Base-by-base conservation (phyloP, 1,140 invertebrate species). In the Drosophila kepulauana region DNA sequence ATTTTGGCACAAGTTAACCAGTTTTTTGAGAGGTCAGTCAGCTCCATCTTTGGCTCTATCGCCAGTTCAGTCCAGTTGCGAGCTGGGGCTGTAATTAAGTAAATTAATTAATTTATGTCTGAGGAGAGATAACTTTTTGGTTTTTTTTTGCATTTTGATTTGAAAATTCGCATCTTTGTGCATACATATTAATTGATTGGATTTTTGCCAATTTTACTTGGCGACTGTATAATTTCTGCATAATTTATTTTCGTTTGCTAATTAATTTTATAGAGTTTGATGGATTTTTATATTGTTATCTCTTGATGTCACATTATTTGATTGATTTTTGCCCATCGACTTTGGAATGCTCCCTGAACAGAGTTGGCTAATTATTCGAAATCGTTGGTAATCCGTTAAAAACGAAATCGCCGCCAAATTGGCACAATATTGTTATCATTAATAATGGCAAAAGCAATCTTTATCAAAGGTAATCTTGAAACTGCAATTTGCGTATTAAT, bases 1-100 rank as follows among this genome's bases (percentile, higher is more conserved):
- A 25, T 75, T 79, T 84, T 82, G 82, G 76, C 82, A 71, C 80
- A 87, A 87, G 85, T 68, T 70, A 84, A 89, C 80, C 77, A 69
- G 77, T 79, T 82, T 77, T 30, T n/a, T 35, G 65, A 38, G 57
- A 49, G 57, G 58, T 57, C 61, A 61, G 57, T 43, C 67, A 35
- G 41, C 43, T 38, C 49, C 25, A 68, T 43, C n/a, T 58, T n/a
- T 28, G 48, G 38, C 63, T 43, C 8, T 67, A 8, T 28, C 38
- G 28, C 46, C 54, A 45, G 54, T 51, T 33, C 8, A 57, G 66
- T 48, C 52, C 64, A 38, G 35, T 38, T 38, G 35, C 75, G 52
- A 69, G 49, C 54, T 46, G 74, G 66, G 65, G 63, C 85, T 84
- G 80, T 89, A 87, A 87, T 87, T 89, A 87, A 75, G 73, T 84